Evolutionary conservation across 2,888 invertebrate genomes (phyloP).

Genomic region (Crioceris asparagi): DNA sequence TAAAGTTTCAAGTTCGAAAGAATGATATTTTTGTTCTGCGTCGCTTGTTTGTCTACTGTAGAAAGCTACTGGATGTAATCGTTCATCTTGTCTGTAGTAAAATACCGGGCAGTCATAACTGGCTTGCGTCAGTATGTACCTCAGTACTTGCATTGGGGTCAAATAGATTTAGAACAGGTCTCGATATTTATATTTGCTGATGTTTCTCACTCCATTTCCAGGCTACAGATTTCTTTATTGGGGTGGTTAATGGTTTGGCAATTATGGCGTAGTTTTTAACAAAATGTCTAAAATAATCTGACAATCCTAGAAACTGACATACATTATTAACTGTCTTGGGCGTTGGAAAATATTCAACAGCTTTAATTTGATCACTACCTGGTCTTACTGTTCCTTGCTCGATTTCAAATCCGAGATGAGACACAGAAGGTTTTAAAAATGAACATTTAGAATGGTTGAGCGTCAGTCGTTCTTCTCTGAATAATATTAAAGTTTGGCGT

Average conservation of each 20-base stretch:
- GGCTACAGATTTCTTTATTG: conserved; percentile 13
- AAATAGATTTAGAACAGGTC: conserved; percentile 18
- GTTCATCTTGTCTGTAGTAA: conserved; percentile 18
- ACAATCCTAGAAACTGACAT: conserved; percentile 24
- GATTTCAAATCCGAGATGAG: conserved; percentile 16
- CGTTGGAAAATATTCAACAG: conserved; percentile 19
- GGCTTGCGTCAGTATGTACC: conserved; percentile 24
- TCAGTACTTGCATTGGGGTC: conserved; percentile 20
- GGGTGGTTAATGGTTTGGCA: conserved; percentile 19
- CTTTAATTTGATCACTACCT: conserved; percentile 20
- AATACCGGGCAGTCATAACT: conserved; percentile 22
- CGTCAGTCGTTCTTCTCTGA: conserved; percentile 15
- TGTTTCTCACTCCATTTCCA: conserved; percentile 14
- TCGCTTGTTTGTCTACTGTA: conserved; percentile 26
- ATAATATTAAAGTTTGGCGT: conserved; percentile 9
- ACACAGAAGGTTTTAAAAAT: conserved; percentile 12
- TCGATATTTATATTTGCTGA: conserved; percentile 7
- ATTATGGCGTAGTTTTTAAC: conserved; percentile 20
- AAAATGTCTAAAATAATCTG: conserved; percentile 25
- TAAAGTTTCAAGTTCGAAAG: conserved; percentile 31
- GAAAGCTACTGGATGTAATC: conserved; percentile 25
- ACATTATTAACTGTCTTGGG: conserved; percentile 21
- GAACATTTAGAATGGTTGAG: conserved; percentile 15
- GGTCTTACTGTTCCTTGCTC: conserved; percentile 14
- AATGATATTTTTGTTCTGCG: conserved; percentile 28